These are phyloP conservation scores for Antheraea yamamai DNA, from an alignment of 2,888 invertebrate species.

Conservation along the genomic window DNA sequence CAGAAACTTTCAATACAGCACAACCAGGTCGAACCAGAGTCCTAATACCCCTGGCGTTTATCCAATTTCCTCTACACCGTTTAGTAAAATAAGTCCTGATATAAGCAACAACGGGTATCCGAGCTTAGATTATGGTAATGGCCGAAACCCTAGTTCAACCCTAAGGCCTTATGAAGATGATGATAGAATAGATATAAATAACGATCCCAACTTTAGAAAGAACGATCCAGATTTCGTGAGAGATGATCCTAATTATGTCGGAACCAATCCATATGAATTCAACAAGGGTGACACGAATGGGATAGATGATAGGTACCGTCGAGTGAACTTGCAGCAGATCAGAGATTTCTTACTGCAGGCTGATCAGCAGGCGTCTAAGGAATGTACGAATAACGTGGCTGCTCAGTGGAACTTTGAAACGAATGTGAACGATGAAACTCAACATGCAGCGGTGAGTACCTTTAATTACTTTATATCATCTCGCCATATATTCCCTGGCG, in stretches of 20 bases:
- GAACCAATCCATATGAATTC: constrained; percentile 70
- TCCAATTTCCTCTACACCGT: constrained; percentile 67
- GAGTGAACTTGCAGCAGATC: constrained; percentile 71
- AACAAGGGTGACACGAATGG: constrained; percentile 64
- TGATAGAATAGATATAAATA: constrained; percentile 73
- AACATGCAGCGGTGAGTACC: constrained; percentile 90
- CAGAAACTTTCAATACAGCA: constrained; percentile 63
- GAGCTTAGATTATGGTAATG: constrained; percentile 57
- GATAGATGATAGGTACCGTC: constrained; percentile 70
- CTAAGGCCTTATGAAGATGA: constrained; percentile 62
- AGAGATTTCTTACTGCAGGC: constrained; percentile 85
- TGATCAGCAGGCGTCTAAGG: constrained; percentile 89
- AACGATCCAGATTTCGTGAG: constrained; percentile 80
- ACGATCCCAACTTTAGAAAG: constrained; percentile 70
- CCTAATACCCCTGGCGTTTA: constrained; percentile 55
- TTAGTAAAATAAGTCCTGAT: constrained; percentile 67
- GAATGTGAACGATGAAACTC: constrained; percentile 91
- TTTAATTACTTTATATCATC: not conserved
- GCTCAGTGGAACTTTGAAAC: constrained; percentile 96
- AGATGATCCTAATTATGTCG: constrained; percentile 70
- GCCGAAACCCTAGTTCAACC: constrained; percentile 60
- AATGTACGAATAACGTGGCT: constrained; percentile 92
- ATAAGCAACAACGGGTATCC: constrained; percentile 76
- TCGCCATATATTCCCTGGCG: not conserved
- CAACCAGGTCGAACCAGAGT: constrained; percentile 53